Base-by-base conservation (phyloP, 2,113 vertebrate genomes). In the Mixornis gularis region DNA sequence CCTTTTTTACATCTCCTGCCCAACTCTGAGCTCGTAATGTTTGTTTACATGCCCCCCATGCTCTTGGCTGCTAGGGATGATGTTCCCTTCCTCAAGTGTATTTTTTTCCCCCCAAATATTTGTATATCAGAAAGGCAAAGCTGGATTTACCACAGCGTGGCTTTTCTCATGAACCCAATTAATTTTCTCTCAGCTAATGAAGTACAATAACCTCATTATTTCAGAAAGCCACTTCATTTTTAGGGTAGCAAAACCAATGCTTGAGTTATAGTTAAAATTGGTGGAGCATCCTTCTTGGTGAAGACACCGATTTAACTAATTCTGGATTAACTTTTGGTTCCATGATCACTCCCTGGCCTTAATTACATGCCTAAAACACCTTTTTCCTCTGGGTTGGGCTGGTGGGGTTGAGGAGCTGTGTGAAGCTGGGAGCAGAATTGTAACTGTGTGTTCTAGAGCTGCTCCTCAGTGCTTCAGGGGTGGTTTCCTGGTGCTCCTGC, bases 341-440 rank as follows among this genome's bases (percentile, higher is more conserved):
- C 7, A 0, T 6, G 41, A 8, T 38, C 9, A 0, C n/a, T 40
- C 56, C 38, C 52, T 70, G 69, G 41, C 21, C 6, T 20, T 51
- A 8, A 3, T 25, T 26, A 4, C 3, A 0, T 4, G 22, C 24
- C 26, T 22, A 29, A 55, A 70, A 10, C 20, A 1, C 22, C 7
- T 46, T 41, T 25, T 60, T 69, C 27, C 49, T 40, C 8, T 14
- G 10, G 46, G 26, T 29, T 3, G 2, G 41, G 51, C 56, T 77
- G 88, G 5, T 19, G 22, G 56, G 32, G 16, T 4, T 20, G 76
- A 65, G 52, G 51, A 79, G 27, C 22, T 49, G 17, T 19, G 13
- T 6, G 40, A 17, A 48, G 59, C 66, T 51, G 66, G 34, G 74
- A 58, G 44, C 30, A 63, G 26, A 12, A 29, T 3, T 0, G 5